Evolutionary conservation across 1,140 invertebrate species (phyloP).

Genomic region (Caenorhabditis tropicalis): DNA sequence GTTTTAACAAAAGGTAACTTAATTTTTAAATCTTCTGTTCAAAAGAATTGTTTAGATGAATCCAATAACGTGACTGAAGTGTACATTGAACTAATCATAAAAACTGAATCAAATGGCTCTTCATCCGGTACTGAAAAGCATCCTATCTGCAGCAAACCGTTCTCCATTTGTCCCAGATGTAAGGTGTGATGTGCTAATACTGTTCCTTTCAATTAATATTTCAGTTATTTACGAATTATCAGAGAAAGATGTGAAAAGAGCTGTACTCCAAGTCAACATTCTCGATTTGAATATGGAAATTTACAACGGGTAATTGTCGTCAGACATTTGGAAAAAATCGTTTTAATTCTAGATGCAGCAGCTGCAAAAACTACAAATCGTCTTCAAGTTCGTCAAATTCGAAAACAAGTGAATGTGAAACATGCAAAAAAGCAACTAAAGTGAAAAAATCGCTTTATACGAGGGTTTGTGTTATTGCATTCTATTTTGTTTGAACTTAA

Average conservation of each 20-base stretch:
- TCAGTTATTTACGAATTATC: constrained; percentile 38
- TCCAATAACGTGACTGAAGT: background rate
- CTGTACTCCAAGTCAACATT: background rate
- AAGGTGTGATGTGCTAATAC: too few species aligned
- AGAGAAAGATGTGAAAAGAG: background rate
- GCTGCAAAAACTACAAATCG: too few species aligned
- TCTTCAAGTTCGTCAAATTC: too few species aligned
- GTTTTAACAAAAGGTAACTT: background rate
- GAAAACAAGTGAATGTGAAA: too few species aligned
- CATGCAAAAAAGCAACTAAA: too few species aligned
- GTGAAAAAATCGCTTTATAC: too few species aligned
- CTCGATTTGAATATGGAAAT: constrained; percentile 6
- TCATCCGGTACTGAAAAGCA: background rate
- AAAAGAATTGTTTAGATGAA: background rate
- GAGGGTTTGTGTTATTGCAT: too few species aligned
- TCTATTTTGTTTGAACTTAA: too few species aligned
- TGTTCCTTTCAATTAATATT: background rate
- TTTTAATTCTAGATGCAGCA: too few species aligned
- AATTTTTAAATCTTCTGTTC: background rate
- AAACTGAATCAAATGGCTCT: background rate
- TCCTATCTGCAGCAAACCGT: background rate
- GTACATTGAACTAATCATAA: background rate
- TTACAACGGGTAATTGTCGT: background rate
- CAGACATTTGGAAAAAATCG: background rate
- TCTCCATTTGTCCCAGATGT: background rate